Conservation (phyloP, 2,797 vertebrate genomes). For the Schizothorax lantsangensis region DNA sequence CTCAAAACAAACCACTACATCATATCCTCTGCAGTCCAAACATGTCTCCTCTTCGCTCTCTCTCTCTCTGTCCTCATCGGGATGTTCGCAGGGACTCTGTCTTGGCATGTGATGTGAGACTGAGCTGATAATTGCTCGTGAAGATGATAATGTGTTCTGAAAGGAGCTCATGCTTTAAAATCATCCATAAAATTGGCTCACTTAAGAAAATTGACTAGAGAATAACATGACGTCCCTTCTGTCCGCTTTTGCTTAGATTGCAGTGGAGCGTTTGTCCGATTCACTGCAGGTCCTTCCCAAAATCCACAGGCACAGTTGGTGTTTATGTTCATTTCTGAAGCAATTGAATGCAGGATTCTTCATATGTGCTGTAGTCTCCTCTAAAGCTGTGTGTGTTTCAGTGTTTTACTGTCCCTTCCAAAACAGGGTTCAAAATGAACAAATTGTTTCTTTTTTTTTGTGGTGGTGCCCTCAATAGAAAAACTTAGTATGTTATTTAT, state of each 20-base stretch:
- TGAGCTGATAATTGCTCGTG: background rate
- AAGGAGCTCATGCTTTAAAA: constrained; percentile 6
- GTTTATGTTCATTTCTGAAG: background rate
- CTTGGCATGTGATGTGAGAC: background rate
- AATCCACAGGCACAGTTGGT: background rate
- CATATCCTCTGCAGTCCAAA: background rate
- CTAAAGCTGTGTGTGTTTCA: background rate
- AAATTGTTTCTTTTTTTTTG: background rate
- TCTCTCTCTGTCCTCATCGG: background rate
- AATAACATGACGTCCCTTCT: background rate
- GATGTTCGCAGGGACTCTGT: background rate
- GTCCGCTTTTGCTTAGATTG: background rate
- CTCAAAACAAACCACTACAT: constrained; percentile 31
- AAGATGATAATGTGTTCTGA: constrained; percentile 3
- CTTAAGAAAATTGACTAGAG: background rate
- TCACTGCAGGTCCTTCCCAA: background rate
- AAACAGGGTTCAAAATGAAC: background rate
- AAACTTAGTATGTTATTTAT: background rate
- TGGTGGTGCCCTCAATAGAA: background rate
- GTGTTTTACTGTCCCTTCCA: background rate
- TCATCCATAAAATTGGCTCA: background rate
- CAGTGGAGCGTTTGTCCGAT: background rate
- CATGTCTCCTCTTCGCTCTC: background rate
- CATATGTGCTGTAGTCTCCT: background rate
- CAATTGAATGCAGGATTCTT: background rate